Base-by-base conservation (phyloP, 1,140 invertebrate genomes). In the Pectinophora gossypiella region DNA sequence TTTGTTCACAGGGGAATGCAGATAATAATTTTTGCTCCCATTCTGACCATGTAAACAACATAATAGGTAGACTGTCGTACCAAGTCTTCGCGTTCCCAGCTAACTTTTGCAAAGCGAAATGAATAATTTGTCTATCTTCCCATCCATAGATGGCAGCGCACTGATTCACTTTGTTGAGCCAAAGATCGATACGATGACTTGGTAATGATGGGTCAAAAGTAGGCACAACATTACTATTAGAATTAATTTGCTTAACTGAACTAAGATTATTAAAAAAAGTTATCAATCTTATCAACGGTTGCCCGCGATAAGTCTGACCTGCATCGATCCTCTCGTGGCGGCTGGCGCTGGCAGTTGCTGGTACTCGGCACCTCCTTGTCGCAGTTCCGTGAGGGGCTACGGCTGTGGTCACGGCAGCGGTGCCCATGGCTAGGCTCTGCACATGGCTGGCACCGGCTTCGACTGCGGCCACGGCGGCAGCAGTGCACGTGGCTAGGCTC, bases 161-260 rank as follows among this genome's bases (percentile, higher is more conserved):
- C 13, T 50, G 35, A 50, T 50, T 50, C 16, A 50, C 48, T 50
- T 50, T 50, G 21, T 40, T 50, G 20, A 50, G 7, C 48, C 48
- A 50, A 7, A 50, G 19, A 23, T 50, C 48, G 22, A 50, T 50
- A n/a, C 48, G 48, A 40, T 50, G 48, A 22, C 20, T 40, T 23
- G 35, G 35, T 40, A 40, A 12, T 15, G 48, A 50, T 6, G 48
- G 48, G 22, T 50, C 36, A 40, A 50, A 50, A n/a, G 12, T 42
- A 6, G 48, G 48, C 10, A 50, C 36, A 22, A 50, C 36, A 42
- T 50, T 50, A 5, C 1, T 40, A 15, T 40, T 40, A 40, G 10
- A 13, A 15, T 40, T 40, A 2, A 40, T 40, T 13, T 10, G 36
- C 16, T 15, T 12, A 10, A 40, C 1, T 2, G 36, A 10, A 40